Conservation (phyloP, 2,888 invertebrate species). For the Schizaphis graminum region DNA sequence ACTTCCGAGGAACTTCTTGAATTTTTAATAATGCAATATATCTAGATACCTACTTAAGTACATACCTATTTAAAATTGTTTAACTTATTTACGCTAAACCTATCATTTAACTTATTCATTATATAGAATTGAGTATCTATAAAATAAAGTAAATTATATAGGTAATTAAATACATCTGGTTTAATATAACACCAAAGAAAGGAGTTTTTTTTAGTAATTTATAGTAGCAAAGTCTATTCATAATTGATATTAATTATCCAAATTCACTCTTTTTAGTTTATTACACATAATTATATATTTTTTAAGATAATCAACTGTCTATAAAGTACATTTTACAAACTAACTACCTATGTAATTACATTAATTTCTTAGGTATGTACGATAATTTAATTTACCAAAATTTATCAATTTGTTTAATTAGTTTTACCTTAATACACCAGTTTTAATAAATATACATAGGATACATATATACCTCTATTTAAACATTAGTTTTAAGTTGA, state of each 20-base stretch:
- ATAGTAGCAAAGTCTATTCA: neutral
- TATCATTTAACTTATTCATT: neutral
- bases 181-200: neutral
- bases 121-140: neutral
- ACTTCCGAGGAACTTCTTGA: neutral
- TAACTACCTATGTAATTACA: neutral
- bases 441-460: neutral
- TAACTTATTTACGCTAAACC: neutral
- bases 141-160: neutral
- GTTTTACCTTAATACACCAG: neutral
- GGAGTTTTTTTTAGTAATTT: neutral
- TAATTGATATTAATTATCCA: neutral
- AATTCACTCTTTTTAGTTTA: neutral
- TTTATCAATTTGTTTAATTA: neutral
- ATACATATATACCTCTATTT: neutral
- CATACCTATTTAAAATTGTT: neutral
- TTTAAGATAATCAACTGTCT: neutral
- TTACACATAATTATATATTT: neutral
- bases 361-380: neutral
- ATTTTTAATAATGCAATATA: neutral
- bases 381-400: neutral
- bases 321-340: neutral
- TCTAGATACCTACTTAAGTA: neutral
- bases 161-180: neutral
- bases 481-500: neutral